Percentiles rank a stretch among this genome's conserved stretches.
Evolutionary conservation across 2,113 vertebrate genomes (phyloP).

Genomic region (Platichthys stellatus): DNA sequence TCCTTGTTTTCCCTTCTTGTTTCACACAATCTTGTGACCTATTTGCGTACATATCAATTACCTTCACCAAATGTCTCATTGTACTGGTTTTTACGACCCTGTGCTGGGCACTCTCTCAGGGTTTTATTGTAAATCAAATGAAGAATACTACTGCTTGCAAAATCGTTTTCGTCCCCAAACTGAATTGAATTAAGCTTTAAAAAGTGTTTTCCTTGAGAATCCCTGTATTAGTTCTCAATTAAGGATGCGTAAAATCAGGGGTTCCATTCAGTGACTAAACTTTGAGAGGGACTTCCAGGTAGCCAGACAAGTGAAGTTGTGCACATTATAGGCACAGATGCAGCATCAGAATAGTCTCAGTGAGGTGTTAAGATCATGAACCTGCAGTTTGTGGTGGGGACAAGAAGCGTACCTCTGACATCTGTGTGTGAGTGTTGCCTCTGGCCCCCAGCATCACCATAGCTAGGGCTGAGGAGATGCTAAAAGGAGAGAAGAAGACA

Average conservation of each 20-base stretch:
- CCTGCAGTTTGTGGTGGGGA: neutral
- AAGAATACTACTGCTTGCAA: no score
- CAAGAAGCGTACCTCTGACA: slow-evolving; percentile 84
- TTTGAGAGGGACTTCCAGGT: no score
- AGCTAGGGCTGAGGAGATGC: slow-evolving; percentile 86
- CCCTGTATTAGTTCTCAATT: no score
- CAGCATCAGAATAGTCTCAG: no score
- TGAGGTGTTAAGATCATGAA: neutral
- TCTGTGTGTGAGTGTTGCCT: slow-evolving; percentile 86
- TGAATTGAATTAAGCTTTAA: neutral
- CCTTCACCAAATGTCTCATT: neutral
- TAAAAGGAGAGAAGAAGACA: slow-evolving; percentile 87
- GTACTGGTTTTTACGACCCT: neutral
- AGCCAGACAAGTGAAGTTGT: no score
- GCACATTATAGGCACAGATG: no score
- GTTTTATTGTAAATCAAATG: neutral
- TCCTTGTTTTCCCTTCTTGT: neutral
- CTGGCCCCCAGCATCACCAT: slow-evolving; percentile 87
- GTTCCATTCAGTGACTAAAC: no score
- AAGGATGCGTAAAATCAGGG: no score
- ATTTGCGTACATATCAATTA: neutral
- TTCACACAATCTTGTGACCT: neutral
- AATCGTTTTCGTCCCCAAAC: neutral
- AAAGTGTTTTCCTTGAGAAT: no score
- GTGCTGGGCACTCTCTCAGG: no score